Evolutionary conservation across 2,888 invertebrate species (phyloP).

Genomic region (Linnaemya vulpina): DNA sequence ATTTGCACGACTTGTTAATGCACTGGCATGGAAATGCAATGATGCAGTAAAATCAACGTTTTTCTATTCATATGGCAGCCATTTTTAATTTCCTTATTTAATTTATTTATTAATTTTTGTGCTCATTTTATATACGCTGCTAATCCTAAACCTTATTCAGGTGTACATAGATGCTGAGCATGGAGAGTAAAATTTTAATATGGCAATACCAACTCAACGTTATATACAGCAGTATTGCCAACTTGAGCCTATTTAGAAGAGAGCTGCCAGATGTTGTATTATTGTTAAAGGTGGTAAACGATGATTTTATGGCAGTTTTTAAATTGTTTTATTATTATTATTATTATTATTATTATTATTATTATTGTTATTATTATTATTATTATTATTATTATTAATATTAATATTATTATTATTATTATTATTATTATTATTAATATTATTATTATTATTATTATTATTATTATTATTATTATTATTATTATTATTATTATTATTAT

Average conservation of each 20-base stretch:
- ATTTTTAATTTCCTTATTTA: slow-evolving; percentile 5
- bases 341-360: too few species aligned
- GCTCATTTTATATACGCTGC: neutral
- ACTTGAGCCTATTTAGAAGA: neutral
- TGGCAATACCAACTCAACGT: neutral
- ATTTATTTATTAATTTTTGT: slow-evolving; percentile 4
- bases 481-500: too few species aligned
- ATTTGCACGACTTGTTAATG: slow-evolving; percentile 53
- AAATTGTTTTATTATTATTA: too few species aligned
- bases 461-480: too few species aligned
- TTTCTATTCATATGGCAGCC: slow-evolving; percentile 10
- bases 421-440: too few species aligned
- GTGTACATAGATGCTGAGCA: neutral
- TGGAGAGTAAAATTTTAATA: neutral
- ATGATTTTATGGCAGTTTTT: too few species aligned
- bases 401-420: too few species aligned
- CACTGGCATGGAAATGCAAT: slow-evolving; percentile 60
- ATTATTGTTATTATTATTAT: too few species aligned
- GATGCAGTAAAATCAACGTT: slow-evolving; percentile 52
- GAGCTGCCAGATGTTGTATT: neutral
- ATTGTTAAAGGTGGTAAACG: too few species aligned
- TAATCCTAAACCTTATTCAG: neutral
- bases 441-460: too few species aligned
- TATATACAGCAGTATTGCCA: neutral
- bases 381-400: too few species aligned